A percentile compares a stretch with the other conserved stretches of the same genome.
phyloP scores from a whole-genome alignment of 2,888 invertebrate species.

The Eutolmus rufibarbis region DNA sequence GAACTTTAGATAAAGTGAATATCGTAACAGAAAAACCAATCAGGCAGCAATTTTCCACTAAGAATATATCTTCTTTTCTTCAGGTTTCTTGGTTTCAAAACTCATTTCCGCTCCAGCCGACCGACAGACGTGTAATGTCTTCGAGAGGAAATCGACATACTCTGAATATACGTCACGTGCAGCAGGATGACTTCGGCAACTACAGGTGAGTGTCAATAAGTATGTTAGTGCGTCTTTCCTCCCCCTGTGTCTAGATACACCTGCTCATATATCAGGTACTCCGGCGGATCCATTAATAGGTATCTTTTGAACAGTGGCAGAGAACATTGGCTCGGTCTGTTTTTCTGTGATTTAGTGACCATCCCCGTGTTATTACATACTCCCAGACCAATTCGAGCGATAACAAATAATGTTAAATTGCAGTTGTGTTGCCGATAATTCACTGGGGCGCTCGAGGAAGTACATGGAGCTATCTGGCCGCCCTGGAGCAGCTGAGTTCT shows the following conservation, averaged over 20 bases:
- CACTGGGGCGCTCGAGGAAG: slow-evolving; percentile 71
- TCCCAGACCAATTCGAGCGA: slow-evolving; percentile 9
- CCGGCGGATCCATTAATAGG: background rate
- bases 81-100: slow-evolving; percentile 78
- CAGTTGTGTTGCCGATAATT: slow-evolving; percentile 76
- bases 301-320: background rate
- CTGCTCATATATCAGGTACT: background rate
- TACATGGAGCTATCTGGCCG: slow-evolving; percentile 76
- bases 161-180: slow-evolving; percentile 71
- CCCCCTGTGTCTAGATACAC: background rate
- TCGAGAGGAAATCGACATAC: slow-evolving; percentile 74
- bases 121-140: slow-evolving; percentile 75
- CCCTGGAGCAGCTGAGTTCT: slow-evolving; percentile 74
- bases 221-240: background rate
- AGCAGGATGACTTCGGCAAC: slow-evolving; percentile 75
- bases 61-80: slow-evolving; percentile 23
- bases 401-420: slow-evolving; percentile 49
- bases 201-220: slow-evolving; percentile 66
- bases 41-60: background rate
- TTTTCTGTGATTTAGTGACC: slow-evolving; percentile 26
- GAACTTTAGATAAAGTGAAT: background rate
- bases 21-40: background rate
- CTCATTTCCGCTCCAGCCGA: slow-evolving; percentile 71
- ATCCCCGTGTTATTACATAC: slow-evolving; percentile 29
- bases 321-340: background rate